Conservation (phyloP, 2,113 vertebrate species). For the Passer montanus region DNA sequence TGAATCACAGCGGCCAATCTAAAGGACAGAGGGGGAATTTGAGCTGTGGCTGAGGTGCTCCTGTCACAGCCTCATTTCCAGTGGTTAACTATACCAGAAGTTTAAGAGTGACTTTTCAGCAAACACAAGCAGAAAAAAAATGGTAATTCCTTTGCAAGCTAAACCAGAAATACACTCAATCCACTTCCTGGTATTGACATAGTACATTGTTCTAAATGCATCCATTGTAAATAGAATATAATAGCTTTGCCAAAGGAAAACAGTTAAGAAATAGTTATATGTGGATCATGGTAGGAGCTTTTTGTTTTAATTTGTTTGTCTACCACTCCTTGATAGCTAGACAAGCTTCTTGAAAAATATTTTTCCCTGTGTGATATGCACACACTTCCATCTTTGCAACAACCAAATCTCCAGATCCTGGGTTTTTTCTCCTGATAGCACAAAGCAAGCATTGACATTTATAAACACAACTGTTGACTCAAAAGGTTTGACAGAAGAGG, state of each 20-base stretch:
- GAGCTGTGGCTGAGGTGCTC: background rate
- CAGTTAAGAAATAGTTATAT: background rate
- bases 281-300: background rate
- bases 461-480: conserved; percentile 25
- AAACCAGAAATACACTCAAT: conserved; percentile 51
- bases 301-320: conserved; percentile 40
- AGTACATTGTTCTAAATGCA: conserved; percentile 83
- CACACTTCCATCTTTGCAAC: background rate
- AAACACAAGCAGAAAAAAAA: conserved; percentile 12
- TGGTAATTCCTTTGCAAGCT: conserved; percentile 38
- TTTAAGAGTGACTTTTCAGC: conserved; percentile 29
- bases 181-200: conserved; percentile 84
- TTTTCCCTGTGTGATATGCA: background rate
- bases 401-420: background rate
- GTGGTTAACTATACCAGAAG: background rate
- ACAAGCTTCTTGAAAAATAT: background rate
- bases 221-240: conserved; percentile 77
- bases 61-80: background rate
- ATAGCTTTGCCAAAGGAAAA: conserved; percentile 38
- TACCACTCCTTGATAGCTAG: conserved; percentile 23
- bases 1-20: background rate
- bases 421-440: background rate
- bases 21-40: background rate
- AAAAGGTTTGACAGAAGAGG: conserved; percentile 16
- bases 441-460: conserved; percentile 24